Evolutionary conservation across 2,797 vertebrate species (phyloP).

Genomic region (Pelobates cultripes): DNA sequence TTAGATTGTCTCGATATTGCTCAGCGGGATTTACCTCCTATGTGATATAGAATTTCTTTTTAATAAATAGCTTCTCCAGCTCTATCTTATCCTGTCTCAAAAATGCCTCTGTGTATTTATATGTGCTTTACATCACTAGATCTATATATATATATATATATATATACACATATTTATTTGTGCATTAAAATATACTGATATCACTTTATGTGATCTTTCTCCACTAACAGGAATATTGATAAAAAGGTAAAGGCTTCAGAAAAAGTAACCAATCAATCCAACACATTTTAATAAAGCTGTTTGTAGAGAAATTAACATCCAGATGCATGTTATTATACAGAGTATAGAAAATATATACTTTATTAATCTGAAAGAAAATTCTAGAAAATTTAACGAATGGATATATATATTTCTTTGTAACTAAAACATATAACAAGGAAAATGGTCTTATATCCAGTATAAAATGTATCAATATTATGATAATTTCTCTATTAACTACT

Average conservation of each 20-base stretch:
- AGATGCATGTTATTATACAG: neutral
- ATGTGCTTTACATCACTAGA: neutral
- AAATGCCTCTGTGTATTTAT: conserved; percentile 9
- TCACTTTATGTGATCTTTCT: neutral
- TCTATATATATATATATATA: neutral
- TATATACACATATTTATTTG: neutral
- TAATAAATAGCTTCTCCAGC: conserved; percentile 13
- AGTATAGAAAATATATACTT: too few species aligned
- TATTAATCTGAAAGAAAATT: too few species aligned
- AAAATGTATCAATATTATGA: too few species aligned
- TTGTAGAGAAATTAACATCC: neutral
- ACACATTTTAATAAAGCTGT: neutral
- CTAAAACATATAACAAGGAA: too few species aligned
- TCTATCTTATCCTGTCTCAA: neutral
- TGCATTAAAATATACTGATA: conserved; percentile 16
- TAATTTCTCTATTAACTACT: too few species aligned
- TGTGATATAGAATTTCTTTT: conserved; percentile 9
- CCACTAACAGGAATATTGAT: neutral
- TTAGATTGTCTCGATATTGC: conserved; percentile 13
- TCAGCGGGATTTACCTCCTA: conserved; percentile 11
- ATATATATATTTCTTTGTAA: too few species aligned
- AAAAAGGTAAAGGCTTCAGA: neutral
- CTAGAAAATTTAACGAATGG: too few species aligned
- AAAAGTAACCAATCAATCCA: neutral
- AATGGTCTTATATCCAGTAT: too few species aligned